These are phyloP conservation scores for Lomographa bimaculata DNA, from an alignment of 2,888 invertebrate species.

Conservation along the genomic window DNA sequence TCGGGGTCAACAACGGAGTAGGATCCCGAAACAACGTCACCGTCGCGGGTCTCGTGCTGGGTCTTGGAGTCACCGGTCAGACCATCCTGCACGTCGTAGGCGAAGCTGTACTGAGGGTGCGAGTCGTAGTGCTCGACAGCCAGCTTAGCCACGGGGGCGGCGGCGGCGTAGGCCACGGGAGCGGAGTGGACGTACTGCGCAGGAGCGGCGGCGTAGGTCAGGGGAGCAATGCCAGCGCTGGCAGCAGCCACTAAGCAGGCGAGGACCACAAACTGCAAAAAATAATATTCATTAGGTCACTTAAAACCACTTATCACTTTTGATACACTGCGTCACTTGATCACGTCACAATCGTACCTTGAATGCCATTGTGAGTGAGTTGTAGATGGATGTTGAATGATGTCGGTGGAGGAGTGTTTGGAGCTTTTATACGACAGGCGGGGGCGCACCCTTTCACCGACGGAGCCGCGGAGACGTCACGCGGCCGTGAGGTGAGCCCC, in stretches of 20 bases:
- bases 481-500: constrained; percentile 66
- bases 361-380: constrained; percentile 73
- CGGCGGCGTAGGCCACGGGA: constrained; percentile 46
- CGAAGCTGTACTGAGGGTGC: constrained; percentile 73
- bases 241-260: constrained; percentile 65
- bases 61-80: constrained; percentile 76
- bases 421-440: constrained; percentile 68
- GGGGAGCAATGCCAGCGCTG: constrained; percentile 58
- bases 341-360: constrained; percentile 55
- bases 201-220: constrained; percentile 46
- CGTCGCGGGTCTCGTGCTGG: constrained; percentile 73
- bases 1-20: constrained; percentile 83
- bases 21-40: constrained; percentile 75
- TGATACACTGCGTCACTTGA: constrained; percentile 24
- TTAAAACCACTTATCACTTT: constrained; percentile 11
- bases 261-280: constrained; percentile 64
- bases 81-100: constrained; percentile 82
- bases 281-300: constrained; percentile 16
- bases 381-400: constrained; percentile 70
- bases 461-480: constrained; percentile 46
- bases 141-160: constrained; percentile 51
- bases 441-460: constrained; percentile 77
- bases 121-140: constrained; percentile 60
- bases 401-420: constrained; percentile 57
- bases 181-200: constrained; percentile 44